Base-by-base conservation (phyloP, 2,797 vertebrate genomes). In the Amblyraja radiata region DNA sequence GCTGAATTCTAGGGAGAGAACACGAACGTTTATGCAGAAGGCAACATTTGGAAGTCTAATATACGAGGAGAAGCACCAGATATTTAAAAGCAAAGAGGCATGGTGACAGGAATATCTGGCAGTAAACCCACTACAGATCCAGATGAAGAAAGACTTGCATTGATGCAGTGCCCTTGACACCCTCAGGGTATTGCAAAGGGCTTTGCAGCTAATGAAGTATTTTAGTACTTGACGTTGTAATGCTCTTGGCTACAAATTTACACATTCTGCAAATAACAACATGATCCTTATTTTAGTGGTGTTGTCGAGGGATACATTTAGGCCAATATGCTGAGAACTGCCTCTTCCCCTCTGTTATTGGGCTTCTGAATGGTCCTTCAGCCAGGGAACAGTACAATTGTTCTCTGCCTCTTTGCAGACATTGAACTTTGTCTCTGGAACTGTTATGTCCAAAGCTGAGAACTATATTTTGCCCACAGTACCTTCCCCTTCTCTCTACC, bases 1-100 rank as follows among this genome's bases (percentile, higher is more conserved):
- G 9, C 39, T 92, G 90, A 54, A 92, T 74, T 54, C 36, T 76
- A 58, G 58, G 68, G 39, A 63, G 39, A 36, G 68, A 65, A 88
- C 63, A 92, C 58, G 71, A 25, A 58, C 90, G 74, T 92, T 92
- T 92, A 92, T 92, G 73, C 90, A 92, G 68, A 92, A 76, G 73
- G 36, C 68, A 74, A 92, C 90, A 76, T 73, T 91, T 91, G 68
- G 68, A 46, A 76, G 90, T 54, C 36, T 74, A 92, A 76, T 25
- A n/a, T 25, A 74, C 6, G 76, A 76, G 25, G 65, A n/a, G 28
- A 25, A 28, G 39, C 18, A 39, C 46, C 68, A 88, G 84, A 88
- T 65, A 88, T 36, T 68, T 63, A 68, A 88, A 88, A 65, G 14
- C 61, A 65, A 65, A n/a, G 61, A 86, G 28, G 83, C 83, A 63